These are phyloP conservation scores for Diachasmimorpha longicaudata DNA, from an alignment of 1,140 invertebrate genomes.

Conservation along the genomic window DNA sequence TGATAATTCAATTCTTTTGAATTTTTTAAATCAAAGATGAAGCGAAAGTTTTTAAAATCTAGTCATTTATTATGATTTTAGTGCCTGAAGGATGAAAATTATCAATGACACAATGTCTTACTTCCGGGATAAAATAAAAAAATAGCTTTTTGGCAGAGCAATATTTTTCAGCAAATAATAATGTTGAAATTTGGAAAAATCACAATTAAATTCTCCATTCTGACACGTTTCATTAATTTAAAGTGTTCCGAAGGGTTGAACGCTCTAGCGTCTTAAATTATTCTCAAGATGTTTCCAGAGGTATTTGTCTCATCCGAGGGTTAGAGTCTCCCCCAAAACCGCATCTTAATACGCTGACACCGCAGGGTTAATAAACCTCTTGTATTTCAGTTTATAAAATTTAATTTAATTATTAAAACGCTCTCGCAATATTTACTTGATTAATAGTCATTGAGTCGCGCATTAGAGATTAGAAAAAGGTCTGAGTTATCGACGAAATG, in stretches of 20 bases:
- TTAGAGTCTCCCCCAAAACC: slow-evolving; percentile 34
- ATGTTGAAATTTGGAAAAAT: not conserved
- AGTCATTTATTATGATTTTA: too few relatives aligned
- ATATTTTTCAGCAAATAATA: too few relatives aligned
- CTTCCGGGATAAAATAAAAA: too few relatives aligned
- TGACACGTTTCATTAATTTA: not conserved
- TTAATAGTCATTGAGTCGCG: not conserved
- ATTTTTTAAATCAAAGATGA: too few relatives aligned
- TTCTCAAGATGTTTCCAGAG: slow-evolving; percentile 38
- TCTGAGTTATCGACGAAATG: not conserved
- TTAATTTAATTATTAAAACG: not conserved
- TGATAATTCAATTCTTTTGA: not conserved
- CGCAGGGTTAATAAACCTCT: slow-evolving; percentile 45
- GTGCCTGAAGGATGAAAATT: too few relatives aligned
- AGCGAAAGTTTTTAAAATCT: too few relatives aligned
- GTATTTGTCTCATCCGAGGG: slow-evolving; percentile 40
- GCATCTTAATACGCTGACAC: slow-evolving; percentile 44
- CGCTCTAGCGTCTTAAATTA: slow-evolving; percentile 36
- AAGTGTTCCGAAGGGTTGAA: not conserved
- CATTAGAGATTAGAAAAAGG: too few relatives aligned
- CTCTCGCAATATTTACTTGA: not conserved
- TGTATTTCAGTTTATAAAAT: not conserved
- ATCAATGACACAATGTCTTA: too few relatives aligned
- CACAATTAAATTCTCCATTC: not conserved
- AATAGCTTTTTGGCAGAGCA: too few relatives aligned